phyloP scores from a whole-genome alignment of 2,797 vertebrate species.

The Lateolabrax maculatus region DNA sequence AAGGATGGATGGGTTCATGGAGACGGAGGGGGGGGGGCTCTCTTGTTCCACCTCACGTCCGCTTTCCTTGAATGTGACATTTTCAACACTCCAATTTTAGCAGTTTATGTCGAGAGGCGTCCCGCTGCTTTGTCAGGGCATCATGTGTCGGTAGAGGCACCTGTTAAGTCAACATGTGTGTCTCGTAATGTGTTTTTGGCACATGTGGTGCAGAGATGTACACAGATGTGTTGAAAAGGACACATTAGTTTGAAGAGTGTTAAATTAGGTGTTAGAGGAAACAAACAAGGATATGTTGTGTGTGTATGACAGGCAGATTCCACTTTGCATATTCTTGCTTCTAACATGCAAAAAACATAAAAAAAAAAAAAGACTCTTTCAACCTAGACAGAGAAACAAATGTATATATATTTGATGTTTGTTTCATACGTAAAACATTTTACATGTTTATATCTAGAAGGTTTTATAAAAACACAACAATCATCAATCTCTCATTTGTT shows the following conservation, averaged over 20 bases:
- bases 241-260: slow-evolving; percentile 60
- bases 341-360: background rate
- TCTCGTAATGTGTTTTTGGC: slow-evolving; percentile 38
- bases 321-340: background rate
- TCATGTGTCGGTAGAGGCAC: slow-evolving; percentile 69
- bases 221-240: slow-evolving; percentile 55
- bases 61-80: slow-evolving; percentile 58
- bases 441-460: background rate
- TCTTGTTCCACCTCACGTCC: slow-evolving; percentile 47
- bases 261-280: slow-evolving; percentile 55
- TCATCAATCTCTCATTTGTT: background rate
- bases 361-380: background rate
- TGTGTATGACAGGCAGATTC: background rate
- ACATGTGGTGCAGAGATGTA: slow-evolving; percentile 43
- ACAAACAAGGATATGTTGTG: slow-evolving; percentile 37
- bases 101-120: slow-evolving; percentile 54
- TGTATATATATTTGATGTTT: background rate
- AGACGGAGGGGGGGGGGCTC: slow-evolving; percentile 7
- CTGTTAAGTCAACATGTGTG: slow-evolving; percentile 72
- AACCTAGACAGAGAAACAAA: background rate
- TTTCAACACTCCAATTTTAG: slow-evolving; percentile 51
- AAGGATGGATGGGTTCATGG: slow-evolving; percentile 42
- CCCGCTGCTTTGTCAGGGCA: slow-evolving; percentile 56
- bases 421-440: background rate
- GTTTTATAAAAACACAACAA: background rate